phyloP scores from a whole-genome alignment of 2,113 vertebrate species.

The Clarias magur region DNA sequence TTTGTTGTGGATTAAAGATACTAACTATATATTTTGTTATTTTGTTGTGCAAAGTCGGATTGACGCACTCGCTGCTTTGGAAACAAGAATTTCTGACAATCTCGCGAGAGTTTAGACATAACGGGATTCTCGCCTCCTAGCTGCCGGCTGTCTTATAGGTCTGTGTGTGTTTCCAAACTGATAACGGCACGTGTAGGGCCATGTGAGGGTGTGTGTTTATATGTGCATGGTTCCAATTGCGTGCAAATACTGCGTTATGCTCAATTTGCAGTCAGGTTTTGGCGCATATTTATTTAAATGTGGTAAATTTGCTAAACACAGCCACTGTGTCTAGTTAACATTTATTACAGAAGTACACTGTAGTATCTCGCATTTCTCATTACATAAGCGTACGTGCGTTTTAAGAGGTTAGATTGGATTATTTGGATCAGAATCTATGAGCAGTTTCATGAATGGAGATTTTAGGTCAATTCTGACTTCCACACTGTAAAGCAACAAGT shows the following conservation, averaged over 20 bases:
- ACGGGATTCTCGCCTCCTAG: not conserved
- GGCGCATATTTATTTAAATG: not conserved
- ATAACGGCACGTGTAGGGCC: slow-evolving; percentile 51
- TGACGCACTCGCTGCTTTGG: not conserved
- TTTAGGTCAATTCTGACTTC: not conserved
- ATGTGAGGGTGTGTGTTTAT: slow-evolving; percentile 38
- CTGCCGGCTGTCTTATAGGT: not conserved
- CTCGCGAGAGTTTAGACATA: not conserved
- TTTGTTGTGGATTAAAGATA: not conserved
- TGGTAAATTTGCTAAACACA: not conserved
- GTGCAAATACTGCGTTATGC: not conserved
- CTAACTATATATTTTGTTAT: not conserved
- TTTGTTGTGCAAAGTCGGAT: too few species aligned
- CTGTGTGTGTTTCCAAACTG: slow-evolving; percentile 3
- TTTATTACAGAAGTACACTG: not conserved
- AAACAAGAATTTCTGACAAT: not conserved
- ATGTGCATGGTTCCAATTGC: not conserved
- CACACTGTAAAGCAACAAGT: not conserved
- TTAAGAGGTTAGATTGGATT: not conserved
- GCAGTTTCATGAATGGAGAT: not conserved
- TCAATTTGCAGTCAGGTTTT: not conserved
- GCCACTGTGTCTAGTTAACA: not conserved
- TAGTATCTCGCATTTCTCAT: not conserved
- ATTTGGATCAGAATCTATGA: not conserved
- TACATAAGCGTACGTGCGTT: not conserved